Conservation (phyloP, 2,888 invertebrate genomes). For the Nomada fabriciana region DNA sequence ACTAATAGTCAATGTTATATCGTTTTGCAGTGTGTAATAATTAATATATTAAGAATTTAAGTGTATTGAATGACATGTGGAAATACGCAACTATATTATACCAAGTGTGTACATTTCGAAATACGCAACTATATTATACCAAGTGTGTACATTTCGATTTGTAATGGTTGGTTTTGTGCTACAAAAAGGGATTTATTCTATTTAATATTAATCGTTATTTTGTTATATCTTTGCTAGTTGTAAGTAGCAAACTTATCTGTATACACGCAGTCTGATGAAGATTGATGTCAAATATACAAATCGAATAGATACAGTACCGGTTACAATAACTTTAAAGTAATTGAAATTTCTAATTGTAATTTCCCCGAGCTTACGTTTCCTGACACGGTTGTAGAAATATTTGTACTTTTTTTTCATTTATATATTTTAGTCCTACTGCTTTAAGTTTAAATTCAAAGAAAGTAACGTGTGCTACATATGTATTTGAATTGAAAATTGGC, state of each 20-base stretch:
- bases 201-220: constrained; percentile 17
- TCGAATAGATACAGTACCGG: constrained; percentile 14
- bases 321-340: too few species aligned
- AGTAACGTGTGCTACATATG: too few species aligned
- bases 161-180: neutral
- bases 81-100: neutral
- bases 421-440: too few species aligned
- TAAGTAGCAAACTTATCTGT: neutral
- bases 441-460: too few species aligned
- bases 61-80: neutral
- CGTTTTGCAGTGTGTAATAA: neutral
- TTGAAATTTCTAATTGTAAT: too few species aligned
- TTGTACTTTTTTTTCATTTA: too few species aligned
- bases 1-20: neutral
- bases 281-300: neutral
- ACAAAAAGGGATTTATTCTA: neutral
- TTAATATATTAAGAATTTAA: neutral
- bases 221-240: constrained; percentile 9
- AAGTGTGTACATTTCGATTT: neutral
- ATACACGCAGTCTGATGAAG: neutral
- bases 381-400: too few species aligned
- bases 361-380: too few species aligned
- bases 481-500: too few species aligned
- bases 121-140: neutral
- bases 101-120: neutral